Conservation (phyloP, 2,113 vertebrate species). For the Progne subis region DNA sequence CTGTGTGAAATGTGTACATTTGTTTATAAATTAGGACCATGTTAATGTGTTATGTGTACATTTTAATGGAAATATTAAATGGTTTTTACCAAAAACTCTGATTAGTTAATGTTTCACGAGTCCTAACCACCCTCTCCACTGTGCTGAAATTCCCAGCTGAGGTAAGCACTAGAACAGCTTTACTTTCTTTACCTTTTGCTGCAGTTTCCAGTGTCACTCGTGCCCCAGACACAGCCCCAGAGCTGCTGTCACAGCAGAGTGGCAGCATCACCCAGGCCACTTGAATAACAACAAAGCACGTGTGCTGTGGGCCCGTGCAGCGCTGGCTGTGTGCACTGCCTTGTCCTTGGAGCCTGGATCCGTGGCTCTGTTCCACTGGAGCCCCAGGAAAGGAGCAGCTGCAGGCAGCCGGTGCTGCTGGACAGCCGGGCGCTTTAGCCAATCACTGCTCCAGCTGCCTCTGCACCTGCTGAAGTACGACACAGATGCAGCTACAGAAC, state of each 20-base stretch:
- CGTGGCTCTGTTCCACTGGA: accelerated
- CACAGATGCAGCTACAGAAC: not conserved
- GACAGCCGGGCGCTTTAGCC: not conserved
- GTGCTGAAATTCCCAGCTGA: not conserved
- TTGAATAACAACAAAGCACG: accelerated
- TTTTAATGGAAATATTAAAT: constrained; percentile 33
- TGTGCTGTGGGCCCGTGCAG: accelerated
- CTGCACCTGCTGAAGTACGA: not conserved
- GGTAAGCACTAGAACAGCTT: not conserved
- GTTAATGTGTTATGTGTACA: not conserved
- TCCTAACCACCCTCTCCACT: accelerated
- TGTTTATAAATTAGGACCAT: constrained; percentile 54
- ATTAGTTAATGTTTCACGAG: not conserved
- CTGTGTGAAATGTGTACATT: constrained; percentile 65
- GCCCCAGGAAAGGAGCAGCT: not conserved
- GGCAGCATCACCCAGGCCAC: not conserved
- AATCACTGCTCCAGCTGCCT: no score
- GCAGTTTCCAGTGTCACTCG: not conserved
- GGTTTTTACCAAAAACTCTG: not conserved
- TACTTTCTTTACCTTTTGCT: not conserved
- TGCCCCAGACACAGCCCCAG: not conserved
- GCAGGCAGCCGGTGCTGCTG: not conserved
- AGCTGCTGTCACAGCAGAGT: not conserved
- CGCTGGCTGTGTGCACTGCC: not conserved
- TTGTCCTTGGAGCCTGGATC: accelerated